Evolutionary conservation across 2,113 vertebrate species (phyloP).

Genomic region (Mormyrus iriodes): DNA sequence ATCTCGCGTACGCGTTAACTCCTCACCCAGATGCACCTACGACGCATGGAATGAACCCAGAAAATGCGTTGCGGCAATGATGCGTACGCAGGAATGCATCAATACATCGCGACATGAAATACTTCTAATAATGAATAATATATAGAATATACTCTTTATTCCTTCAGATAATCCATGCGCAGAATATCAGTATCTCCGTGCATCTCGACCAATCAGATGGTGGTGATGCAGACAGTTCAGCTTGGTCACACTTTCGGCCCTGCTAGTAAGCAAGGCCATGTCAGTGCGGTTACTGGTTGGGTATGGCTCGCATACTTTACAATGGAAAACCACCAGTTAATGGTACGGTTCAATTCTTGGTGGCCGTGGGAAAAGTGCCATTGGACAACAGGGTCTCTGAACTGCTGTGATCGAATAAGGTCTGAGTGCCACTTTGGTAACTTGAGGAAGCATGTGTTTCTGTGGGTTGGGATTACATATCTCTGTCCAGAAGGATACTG

Average conservation of each 20-base stretch:
- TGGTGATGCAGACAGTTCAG: neutral
- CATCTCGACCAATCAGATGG: neutral
- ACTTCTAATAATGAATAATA: neutral
- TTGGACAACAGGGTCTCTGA: neutral
- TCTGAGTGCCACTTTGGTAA: neutral
- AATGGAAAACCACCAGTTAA: neutral
- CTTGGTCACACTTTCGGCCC: too few relatives aligned
- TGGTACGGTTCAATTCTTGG: neutral
- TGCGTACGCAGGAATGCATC: neutral
- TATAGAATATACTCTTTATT: neutral
- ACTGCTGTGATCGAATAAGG: neutral
- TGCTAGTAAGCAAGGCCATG: neutral
- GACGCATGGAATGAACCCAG: too few relatives aligned
- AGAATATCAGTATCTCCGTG: neutral
- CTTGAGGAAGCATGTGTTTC: neutral
- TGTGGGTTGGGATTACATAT: neutral
- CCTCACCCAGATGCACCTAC: too few relatives aligned
- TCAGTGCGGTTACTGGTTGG: neutral
- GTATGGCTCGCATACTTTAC: neutral
- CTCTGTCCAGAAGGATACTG: neutral
- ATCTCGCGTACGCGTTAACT: too few relatives aligned
- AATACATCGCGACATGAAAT: neutral
- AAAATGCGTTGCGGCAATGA: too few relatives aligned
- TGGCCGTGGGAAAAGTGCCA: neutral
- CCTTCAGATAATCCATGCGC: neutral